phyloP scores from a whole-genome alignment of 2,113 vertebrate species.

The Mesembrinibis cayennensis region DNA sequence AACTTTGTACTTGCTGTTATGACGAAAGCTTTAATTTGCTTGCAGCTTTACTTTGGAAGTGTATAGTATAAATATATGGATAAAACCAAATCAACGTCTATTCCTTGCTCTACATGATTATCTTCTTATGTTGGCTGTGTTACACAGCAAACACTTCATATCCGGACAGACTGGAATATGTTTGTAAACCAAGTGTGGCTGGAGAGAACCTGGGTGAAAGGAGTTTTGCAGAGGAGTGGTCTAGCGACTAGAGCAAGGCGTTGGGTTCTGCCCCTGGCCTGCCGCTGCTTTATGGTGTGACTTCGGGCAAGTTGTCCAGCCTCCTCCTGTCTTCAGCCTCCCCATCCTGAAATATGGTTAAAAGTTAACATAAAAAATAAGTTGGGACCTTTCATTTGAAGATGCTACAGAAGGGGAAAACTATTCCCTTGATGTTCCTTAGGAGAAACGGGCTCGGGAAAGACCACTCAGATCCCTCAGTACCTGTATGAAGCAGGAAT shows the following conservation, averaged over 20 bases:
- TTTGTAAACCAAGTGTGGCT: neutral
- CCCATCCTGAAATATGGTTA: neutral
- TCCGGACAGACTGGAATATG: neutral
- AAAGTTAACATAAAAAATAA: neutral
- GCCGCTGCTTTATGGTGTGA: too few species aligned
- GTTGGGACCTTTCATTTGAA: neutral
- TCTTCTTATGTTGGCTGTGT: too few species aligned
- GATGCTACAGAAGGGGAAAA: rapidly evolving
- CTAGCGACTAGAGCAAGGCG: rapidly evolving
- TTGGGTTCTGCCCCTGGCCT: neutral
- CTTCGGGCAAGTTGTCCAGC: neutral
- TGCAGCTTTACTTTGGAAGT: neutral
- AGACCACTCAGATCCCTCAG: conserved; percentile 96
- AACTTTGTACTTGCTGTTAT: neutral
- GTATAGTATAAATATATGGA: neutral
- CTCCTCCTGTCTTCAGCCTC: neutral
- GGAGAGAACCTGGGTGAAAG: neutral
- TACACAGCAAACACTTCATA: neutral
- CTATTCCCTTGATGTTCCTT: neutral
- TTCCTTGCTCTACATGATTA: neutral
- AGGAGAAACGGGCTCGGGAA: conserved; percentile 97
- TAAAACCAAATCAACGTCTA: neutral
- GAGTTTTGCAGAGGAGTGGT: neutral
- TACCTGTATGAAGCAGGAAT: conserved; percentile 91
- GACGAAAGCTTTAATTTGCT: neutral